Conservation (phyloP, 1,140 invertebrate genomes). For the Caenorhabditis tropicalis region DNA sequence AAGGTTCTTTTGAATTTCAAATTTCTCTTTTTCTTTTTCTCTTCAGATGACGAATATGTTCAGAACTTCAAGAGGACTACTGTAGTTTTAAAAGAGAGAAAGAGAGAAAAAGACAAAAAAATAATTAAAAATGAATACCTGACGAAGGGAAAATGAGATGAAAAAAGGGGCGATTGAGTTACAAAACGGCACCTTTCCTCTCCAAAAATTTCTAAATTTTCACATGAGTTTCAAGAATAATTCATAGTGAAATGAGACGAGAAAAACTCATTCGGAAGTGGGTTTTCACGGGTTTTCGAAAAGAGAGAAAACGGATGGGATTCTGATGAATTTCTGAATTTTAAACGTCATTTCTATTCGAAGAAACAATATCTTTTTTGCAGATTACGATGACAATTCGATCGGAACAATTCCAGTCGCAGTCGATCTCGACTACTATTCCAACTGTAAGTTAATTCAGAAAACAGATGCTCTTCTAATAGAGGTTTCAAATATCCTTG, state of each 20-base stretch:
- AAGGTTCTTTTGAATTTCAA: not conserved
- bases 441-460: slow-evolving; percentile 24
- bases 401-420: slow-evolving; percentile 13
- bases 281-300: not conserved
- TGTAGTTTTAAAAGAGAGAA: not conserved
- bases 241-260: not conserved
- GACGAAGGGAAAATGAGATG: not conserved
- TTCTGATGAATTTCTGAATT: not conserved
- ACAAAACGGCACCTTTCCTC: not conserved
- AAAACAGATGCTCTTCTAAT: no score
- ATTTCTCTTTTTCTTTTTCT: not conserved
- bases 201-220: not conserved
- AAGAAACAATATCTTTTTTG: not conserved
- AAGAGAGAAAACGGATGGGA: not conserved
- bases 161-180: not conserved
- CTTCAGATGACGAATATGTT: not conserved
- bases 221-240: not conserved
- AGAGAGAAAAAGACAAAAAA: no score
- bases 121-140: not conserved
- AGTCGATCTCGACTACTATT: not conserved
- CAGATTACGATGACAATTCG: slow-evolving; percentile 35
- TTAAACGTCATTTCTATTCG: not conserved
- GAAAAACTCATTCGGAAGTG: not conserved
- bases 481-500: not conserved
- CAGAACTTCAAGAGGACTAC: not conserved